Evolutionary conservation across 2,113 vertebrate species (phyloP).

Genomic region (Aramus guarauna): DNA sequence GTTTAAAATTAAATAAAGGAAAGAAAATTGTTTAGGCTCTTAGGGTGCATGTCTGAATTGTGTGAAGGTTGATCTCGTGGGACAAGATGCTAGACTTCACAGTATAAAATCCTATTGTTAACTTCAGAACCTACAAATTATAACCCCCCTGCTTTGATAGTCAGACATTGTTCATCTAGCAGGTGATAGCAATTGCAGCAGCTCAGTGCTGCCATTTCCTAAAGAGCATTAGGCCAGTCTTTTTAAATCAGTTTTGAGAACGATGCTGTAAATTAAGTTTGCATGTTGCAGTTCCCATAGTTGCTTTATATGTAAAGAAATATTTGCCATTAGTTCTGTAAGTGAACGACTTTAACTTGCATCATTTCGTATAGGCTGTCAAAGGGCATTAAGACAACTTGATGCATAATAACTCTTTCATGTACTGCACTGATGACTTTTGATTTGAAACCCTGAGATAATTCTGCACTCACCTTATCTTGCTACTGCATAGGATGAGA

Average conservation of each 20-base stretch:
- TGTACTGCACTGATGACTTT: background rate
- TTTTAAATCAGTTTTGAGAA: background rate
- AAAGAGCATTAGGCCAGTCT: background rate
- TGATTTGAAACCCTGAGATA: background rate
- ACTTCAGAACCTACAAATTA: background rate
- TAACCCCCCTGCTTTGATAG: background rate
- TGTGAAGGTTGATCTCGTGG: fast-evolving
- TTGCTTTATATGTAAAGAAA: background rate
- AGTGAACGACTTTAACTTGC: background rate
- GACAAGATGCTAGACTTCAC: background rate
- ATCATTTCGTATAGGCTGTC: background rate
- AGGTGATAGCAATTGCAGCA: background rate
- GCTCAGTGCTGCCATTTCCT: background rate
- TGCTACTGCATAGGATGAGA: background rate
- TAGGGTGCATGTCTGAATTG: fast-evolving
- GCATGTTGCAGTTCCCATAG: background rate
- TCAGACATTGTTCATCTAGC: fast-evolving
- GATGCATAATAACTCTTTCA: background rate
- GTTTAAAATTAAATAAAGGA: background rate
- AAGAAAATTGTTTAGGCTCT: background rate
- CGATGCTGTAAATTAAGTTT: background rate
- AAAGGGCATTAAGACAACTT: background rate
- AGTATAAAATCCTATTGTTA: background rate
- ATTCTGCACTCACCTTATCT: background rate
- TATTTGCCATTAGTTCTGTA: background rate